Conservation (phyloP, 1,140 invertebrate species). For the Campoletis sonorensis region DNA sequence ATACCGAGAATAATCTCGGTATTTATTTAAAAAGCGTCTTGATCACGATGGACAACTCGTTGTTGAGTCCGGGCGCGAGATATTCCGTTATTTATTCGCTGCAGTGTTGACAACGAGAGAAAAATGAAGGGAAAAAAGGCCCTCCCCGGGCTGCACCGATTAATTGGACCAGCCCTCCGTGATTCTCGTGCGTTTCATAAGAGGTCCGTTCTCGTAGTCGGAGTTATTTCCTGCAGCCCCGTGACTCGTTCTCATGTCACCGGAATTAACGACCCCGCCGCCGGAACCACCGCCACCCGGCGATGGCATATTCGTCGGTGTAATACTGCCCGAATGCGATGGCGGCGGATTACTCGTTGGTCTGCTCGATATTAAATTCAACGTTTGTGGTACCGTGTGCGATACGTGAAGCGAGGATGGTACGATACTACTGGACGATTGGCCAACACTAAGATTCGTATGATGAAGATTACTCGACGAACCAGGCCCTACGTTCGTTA, state of each 20-base stretch:
- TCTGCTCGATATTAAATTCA: slow-evolving; percentile 75
- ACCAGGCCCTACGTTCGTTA: slow-evolving; percentile 65
- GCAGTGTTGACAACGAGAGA: too few species aligned
- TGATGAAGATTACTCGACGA: slow-evolving; percentile 65
- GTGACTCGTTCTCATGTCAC: slow-evolving; percentile 75
- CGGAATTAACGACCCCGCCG: slow-evolving; percentile 52
- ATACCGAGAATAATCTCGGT: too few species aligned
- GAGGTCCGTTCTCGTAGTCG: slow-evolving; percentile 89
- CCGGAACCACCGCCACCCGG: slow-evolving; percentile 75
- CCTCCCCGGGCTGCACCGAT: slow-evolving; percentile 45
- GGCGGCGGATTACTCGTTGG: slow-evolving; percentile 73
- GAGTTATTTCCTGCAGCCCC: slow-evolving; percentile 73
- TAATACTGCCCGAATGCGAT: slow-evolving; percentile 81
- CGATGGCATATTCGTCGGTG: slow-evolving; percentile 86
- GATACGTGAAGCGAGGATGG: slow-evolving; percentile 75
- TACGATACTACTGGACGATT: slow-evolving; percentile 70
- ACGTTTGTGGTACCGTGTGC: slow-evolving; percentile 79
- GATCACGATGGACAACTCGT: too few species aligned
- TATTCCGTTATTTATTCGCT: neutral
- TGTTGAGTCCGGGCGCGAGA: too few species aligned
- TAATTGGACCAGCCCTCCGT: slow-evolving; percentile 92
- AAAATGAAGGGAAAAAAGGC: too few species aligned
- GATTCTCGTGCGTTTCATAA: slow-evolving; percentile 88
- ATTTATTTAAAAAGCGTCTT: too few species aligned
- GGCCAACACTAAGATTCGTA: slow-evolving; percentile 71